Base-by-base conservation (phyloP, 2,888 invertebrate species). In the Pammene aurita region DNA sequence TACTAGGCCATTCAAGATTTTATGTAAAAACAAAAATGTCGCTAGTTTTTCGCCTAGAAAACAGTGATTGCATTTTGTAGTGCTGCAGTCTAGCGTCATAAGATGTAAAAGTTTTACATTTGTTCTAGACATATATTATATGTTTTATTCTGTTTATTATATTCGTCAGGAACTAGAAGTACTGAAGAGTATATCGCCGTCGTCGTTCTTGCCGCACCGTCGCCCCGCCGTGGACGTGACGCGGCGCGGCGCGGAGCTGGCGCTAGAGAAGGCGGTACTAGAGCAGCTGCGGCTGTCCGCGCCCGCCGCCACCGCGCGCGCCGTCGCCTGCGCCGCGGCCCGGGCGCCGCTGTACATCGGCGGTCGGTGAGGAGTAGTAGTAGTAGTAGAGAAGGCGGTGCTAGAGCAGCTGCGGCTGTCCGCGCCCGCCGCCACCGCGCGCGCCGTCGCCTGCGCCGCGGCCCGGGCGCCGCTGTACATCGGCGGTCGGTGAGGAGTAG, bases 331-430 rank as follows among this genome's bases (percentile, higher is more conserved):
- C 4, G 83, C 85, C 1, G 94, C 94, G 74, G 84, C 85, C 5
- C 94, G 95, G 75, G 92, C 93, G 69, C 94, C 96, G 11, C 81
- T 95, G 38, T 96, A 93, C 82, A 81, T 97, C 64, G 96, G 90
- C 85, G 92, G 96, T 78, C 89, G 94, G 94, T 94, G 73, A 72
- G 80, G 71, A 7, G 0, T 6, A 26, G 26, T 26, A 26, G 26
- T 93, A 73, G 92, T 93, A 70, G 85, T 93, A 41, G 85, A 84
- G 0, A 87, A 83, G 35, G 89, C 94, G 0, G 81, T 92, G 0
- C 82, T 91, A 1, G 85, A 88, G 2, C 69, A 75, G 65, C 74
- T 84, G 66, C 58, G 38, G 65, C 72, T 73, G 67, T 41, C 26
- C 78, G 80, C 93, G 93, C 74, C 75, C 88, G 60, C 86, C 94